Base-by-base conservation (phyloP, 2,113 vertebrate genomes). In the Elaphurus davidianus region DNA sequence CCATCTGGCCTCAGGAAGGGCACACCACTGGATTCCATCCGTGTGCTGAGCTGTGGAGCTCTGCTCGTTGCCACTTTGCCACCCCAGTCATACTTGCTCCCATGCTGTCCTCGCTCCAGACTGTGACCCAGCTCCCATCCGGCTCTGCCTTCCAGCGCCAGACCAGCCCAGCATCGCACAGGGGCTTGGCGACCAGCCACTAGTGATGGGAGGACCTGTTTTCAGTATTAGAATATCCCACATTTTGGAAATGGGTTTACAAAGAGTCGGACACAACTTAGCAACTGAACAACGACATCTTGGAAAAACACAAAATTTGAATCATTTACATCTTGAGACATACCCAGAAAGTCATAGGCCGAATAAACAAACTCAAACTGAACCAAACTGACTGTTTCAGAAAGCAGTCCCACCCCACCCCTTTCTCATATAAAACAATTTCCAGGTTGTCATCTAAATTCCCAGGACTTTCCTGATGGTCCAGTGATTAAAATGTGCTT, bases 1-100 rank as follows among this genome's bases (percentile, higher is more conserved):
- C 60, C 55, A 40, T 45, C 25, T 3, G 45, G 16, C 25, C 10
- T 2, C 11, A 11, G 60, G 17, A 33, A 81, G n/a, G 19, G n/a
- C 13, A 2, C 85, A 12, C 9, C 0, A 21, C 67, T 11, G 43
- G 19, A 7, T 43, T n/a, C 40, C 0, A 0, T 16, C 87, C 33
- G 36, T 6, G 1, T 40, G 50, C 74, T 16, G n/a, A 21, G 21
- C 55, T 91, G 23, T 23, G 3, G 74, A 45, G 30, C 55, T 91
- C 89, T 21, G 76, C 57, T 6, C 2, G 0, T 50, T 0, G 19
- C 76, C 89, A 19, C 25, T 47, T 19, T 28, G 28, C 91, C 10
- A 21, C 19, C 27, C 54, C 14, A n/a, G 36, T 43, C 45, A 28
- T 45, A 12, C 47, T 23, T 1, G 1, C 71, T 10, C 40, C 47